Evolutionary conservation across 2,888 invertebrate genomes (phyloP), one percentile per base, ranked within the genome.

Genomic region (Autographa gamma): DNA sequence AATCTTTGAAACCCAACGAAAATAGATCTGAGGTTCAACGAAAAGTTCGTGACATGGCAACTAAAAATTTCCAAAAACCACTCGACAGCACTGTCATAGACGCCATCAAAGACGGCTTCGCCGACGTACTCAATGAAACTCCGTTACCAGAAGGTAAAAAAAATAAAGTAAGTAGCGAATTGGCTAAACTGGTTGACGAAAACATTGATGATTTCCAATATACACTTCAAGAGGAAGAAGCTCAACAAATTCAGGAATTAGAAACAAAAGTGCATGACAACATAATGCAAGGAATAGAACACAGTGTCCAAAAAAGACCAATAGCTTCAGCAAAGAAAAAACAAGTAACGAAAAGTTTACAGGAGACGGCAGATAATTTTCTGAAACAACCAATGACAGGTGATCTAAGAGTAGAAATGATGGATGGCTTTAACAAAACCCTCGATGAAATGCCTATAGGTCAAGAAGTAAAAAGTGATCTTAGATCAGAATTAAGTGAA

Each of bases 21-120:
- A 66, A 66, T 11, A 66, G 60, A 13, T 13, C 8, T 0, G 41
- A 66, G 32, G n/a, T 66, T 5, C 59, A 60, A 48, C 14, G 32
- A 6, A 48, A 34, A 19, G 13, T 66, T 0, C 31, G 16, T 18
- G 13, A 48, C 0, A 60, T 66, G 48, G 32, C 19, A 2, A 14
- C 32, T 5, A 13, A 60, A 14, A 16, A 34, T 6, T 73, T 68
- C 0, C 8, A 58, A 8, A 19, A 63, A 11, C 41, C 56, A 1
- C n/a, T 61, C 16, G 32, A 58, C 0, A 16, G n/a, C 9, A n/a
- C 63, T 14, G 41, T 58, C 18, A 16, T 8, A 38, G 34, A 56
- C 6, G 38, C 38, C 11, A 2, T 38, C 38, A 38, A 38, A 38
- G 38, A 38, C 11, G 38, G 38, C 38, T 11, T 11, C 0, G 11